Evolutionary conservation across 2,888 invertebrate genomes (phyloP).

Genomic region (Rhamphomyia laevipes): DNA sequence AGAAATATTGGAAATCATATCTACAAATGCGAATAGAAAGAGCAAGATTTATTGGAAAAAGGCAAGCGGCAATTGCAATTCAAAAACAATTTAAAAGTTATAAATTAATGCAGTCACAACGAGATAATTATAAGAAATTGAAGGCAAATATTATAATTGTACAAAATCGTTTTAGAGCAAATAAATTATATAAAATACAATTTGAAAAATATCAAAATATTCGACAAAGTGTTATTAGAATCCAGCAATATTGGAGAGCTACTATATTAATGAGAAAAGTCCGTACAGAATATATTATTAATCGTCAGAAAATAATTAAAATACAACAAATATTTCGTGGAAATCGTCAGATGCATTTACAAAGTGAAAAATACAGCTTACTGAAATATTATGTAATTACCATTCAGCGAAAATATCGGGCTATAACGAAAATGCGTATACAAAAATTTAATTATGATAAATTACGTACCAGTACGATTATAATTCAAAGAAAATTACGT

Average conservation of each 20-base stretch:
- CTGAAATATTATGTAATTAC: conserved; percentile 14
- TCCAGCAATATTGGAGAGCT: conserved; percentile 40
- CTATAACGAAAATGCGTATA: conserved; percentile 19
- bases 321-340: conserved; percentile 31
- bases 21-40: conserved; percentile 18
- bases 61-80: conserved; percentile 17
- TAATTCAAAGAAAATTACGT: conserved; percentile 29
- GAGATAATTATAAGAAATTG: conserved; percentile 17
- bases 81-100: conserved; percentile 22
- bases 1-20: conserved; percentile 32
- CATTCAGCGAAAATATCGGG: conserved; percentile 22
- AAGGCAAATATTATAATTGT: conserved; percentile 13
- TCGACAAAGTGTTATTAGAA: conserved; percentile 22
- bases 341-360: conserved; percentile 15
- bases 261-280: conserved; percentile 21
- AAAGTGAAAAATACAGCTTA: conserved; percentile 13
- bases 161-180: conserved; percentile 23
- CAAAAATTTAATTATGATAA: conserved; percentile 22
- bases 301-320: conserved; percentile 31
- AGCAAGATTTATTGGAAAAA: conserved; percentile 17
- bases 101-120: conserved; percentile 19
- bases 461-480: conserved; percentile 21
- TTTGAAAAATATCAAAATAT: conserved; percentile 17
- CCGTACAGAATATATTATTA: conserved; percentile 16
- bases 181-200: conserved; percentile 18